These are phyloP conservation scores for Drosophila mayaguana DNA, from an alignment of 2,888 invertebrate species.

Conservation along the genomic window DNA sequence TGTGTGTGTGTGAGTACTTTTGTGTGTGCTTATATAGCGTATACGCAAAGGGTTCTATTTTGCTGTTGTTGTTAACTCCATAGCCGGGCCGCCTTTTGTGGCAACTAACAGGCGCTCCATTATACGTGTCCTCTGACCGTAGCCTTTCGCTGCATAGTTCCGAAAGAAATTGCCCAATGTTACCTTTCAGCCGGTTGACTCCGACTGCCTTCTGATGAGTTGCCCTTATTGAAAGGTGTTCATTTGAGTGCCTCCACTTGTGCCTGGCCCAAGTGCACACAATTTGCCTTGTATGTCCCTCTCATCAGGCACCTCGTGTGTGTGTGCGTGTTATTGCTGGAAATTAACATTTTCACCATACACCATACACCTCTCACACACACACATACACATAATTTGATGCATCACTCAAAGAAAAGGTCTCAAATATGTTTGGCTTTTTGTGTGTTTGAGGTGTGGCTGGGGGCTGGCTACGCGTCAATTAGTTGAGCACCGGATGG, in stretches of 20 bases:
- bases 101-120: slow-evolving; percentile 68
- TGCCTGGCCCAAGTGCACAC: slow-evolving; percentile 58
- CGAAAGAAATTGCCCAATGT: slow-evolving; percentile 65
- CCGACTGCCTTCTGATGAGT: slow-evolving; percentile 39
- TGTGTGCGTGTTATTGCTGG: slow-evolving; percentile 36
- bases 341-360: slow-evolving; percentile 69
- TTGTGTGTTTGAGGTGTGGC: slow-evolving; percentile 6
- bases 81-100: slow-evolving; percentile 38
- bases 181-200: slow-evolving; percentile 62
- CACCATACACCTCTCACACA: background rate
- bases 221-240: slow-evolving; percentile 73
- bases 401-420: slow-evolving; percentile 52
- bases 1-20: slow-evolving; percentile 9
- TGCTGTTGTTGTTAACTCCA: slow-evolving; percentile 27
- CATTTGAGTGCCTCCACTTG: slow-evolving; percentile 47
- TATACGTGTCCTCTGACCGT: slow-evolving; percentile 77
- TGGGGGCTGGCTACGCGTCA: slow-evolving; percentile 47
- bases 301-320: slow-evolving; percentile 24
- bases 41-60: slow-evolving; percentile 30
- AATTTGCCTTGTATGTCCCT: slow-evolving; percentile 67
- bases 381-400: slow-evolving; percentile 45
- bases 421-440: slow-evolving; percentile 21
- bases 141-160: slow-evolving; percentile 47
- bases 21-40: slow-evolving; percentile 38
- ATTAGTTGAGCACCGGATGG: slow-evolving; percentile 53